These are phyloP conservation scores for Drosophila hamatofila DNA, from an alignment of 2,888 invertebrate genomes.

Conservation along the genomic window DNA sequence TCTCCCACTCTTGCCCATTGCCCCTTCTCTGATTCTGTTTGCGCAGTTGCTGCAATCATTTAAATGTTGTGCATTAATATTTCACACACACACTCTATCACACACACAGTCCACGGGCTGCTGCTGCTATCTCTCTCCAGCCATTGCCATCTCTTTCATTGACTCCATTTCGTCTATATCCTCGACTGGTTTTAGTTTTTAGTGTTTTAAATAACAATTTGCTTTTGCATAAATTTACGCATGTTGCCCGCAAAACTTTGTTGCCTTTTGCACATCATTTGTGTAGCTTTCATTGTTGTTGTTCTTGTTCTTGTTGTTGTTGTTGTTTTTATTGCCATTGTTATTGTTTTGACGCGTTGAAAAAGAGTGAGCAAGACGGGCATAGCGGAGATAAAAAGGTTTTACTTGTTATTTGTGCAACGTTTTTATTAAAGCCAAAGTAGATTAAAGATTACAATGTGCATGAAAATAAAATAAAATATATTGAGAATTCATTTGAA, in stretches of 20 bases:
- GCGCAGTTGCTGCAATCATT: conserved; percentile 68
- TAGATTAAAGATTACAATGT: conserved; percentile 10
- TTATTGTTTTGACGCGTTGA: conserved; percentile 49
- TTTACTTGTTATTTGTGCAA: conserved; percentile 21
- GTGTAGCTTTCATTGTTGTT: conserved; percentile 30
- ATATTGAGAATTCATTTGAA: not conserved
- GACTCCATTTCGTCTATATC: conserved; percentile 29
- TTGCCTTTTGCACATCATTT: conserved; percentile 64
- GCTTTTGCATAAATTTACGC: conserved; percentile 78
- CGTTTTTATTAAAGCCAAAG: conserved; percentile 26
- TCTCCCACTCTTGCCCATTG: not conserved
- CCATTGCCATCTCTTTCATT: conserved; percentile 21
- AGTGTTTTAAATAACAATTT: conserved; percentile 81
- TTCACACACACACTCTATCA: conserved; percentile 58
- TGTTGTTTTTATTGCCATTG: conserved; percentile 39
- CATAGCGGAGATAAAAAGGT: conserved; percentile 13
- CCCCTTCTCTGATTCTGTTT: conserved; percentile 6
- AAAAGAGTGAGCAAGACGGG: not conserved
- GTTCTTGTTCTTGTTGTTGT: conserved; percentile 10
- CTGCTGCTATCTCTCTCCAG: not conserved
- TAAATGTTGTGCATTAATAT: conserved; percentile 80
- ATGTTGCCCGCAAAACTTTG: conserved; percentile 65
- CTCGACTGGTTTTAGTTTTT: conserved; percentile 64
- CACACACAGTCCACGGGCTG: conserved; percentile 18
- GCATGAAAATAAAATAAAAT: not conserved